Percentiles rank a stretch among this genome's conserved stretches.
phyloP scores from a whole-genome alignment of 2,888 invertebrate species.

The Drosophila infuscata region DNA sequence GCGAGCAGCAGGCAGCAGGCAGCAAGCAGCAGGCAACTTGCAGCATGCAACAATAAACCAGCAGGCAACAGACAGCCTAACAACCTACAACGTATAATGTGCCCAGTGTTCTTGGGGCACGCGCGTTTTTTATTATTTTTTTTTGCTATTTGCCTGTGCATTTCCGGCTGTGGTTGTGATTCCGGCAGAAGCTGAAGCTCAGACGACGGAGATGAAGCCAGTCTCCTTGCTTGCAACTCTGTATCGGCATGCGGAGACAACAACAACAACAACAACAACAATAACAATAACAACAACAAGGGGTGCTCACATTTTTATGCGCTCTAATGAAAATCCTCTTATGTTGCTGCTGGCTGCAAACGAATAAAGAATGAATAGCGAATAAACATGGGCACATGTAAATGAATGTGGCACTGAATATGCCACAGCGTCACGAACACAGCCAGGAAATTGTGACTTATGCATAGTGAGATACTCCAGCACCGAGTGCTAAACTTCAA shows the following conservation, averaged over 20 bases:
- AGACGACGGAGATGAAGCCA: constrained; percentile 5
- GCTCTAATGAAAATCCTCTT: constrained; percentile 80
- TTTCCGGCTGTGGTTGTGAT: constrained; percentile 54
- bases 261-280: not conserved
- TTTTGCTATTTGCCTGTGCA: constrained; percentile 34
- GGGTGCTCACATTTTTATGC: constrained; percentile 60
- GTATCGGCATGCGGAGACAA: constrained; percentile 62
- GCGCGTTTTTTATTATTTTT: constrained; percentile 38
- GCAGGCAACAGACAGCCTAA: not conserved
- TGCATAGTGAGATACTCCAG: not conserved
- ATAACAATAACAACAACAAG: constrained; percentile 16
- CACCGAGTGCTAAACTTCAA: not conserved
- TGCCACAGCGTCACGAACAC: constrained; percentile 26
- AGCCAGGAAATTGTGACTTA: constrained; percentile 40
- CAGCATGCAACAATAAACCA: not conserved
- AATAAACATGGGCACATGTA: constrained; percentile 15
- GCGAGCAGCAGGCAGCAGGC: constrained; percentile 2
- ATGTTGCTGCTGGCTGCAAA: constrained; percentile 49
- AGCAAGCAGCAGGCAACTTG: not conserved
- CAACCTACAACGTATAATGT: constrained; percentile 31
- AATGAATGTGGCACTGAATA: constrained; percentile 18
- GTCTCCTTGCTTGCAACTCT: constrained; percentile 26
- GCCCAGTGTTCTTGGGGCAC: constrained; percentile 56
- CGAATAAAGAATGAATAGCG: constrained; percentile 18
- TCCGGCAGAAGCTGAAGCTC: constrained; percentile 1